Evolutionary conservation across 1,140 invertebrate genomes (phyloP).

Genomic region (Drosophila chauvacae): DNA sequence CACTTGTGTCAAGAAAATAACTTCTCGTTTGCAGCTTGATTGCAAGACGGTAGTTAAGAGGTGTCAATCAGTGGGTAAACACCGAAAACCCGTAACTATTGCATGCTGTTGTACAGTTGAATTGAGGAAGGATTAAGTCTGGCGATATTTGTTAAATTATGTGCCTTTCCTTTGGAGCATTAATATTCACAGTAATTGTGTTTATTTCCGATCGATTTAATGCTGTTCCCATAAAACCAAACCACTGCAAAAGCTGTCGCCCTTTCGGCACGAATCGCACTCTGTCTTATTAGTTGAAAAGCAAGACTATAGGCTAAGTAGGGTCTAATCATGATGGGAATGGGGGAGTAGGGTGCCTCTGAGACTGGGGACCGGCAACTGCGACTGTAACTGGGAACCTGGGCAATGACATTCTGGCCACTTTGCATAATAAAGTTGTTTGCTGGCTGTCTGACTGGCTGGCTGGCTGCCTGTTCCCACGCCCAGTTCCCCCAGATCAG

Average conservation of each 20-base stretch:
- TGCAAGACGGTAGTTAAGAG: conserved; percentile 73
- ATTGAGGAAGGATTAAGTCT: neutral
- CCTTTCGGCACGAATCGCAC: conserved; percentile 32
- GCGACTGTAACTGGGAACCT: neutral
- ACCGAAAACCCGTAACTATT: neutral
- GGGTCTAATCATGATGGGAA: conserved; percentile 61
- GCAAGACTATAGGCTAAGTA: conserved; percentile 45
- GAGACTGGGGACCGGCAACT: neutral
- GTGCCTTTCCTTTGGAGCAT: neutral
- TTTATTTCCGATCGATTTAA: neutral
- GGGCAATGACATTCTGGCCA: conserved; percentile 42
- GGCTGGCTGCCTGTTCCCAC: conserved; percentile 51
- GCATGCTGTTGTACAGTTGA: neutral
- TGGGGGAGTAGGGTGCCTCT: neutral
- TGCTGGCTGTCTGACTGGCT: conserved; percentile 13
- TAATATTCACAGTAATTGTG: neutral
- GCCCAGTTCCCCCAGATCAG: conserved; percentile 30
- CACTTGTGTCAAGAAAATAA: conserved; percentile 8
- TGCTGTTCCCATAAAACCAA: conserved; percentile 32
- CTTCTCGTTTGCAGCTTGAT: conserved; percentile 33
- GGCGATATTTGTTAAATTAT: neutral
- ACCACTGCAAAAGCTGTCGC: conserved; percentile 10
- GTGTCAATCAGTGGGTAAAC: conserved; percentile 66
- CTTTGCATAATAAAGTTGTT: conserved; percentile 77
- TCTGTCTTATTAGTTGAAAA: conserved; percentile 7